phyloP scores from a whole-genome alignment of 2,113 vertebrate species.

The Mormyrus iriodes region DNA sequence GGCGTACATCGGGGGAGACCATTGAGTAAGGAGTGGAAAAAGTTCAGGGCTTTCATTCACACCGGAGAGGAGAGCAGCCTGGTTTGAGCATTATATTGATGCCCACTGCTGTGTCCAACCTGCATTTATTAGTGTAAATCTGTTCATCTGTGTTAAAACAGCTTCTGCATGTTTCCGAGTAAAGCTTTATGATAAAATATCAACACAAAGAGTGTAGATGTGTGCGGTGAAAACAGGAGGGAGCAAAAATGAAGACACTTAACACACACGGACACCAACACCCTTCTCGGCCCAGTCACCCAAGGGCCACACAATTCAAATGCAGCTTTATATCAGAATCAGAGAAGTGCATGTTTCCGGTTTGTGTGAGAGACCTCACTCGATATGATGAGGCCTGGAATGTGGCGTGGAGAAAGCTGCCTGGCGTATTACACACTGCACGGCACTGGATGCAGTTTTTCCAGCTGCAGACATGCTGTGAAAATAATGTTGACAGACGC shows the following conservation, averaged over 20 bases:
- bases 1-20: conserved; percentile 37
- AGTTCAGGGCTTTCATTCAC: conserved; percentile 42
- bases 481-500: not conserved
- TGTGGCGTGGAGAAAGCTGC: not conserved
- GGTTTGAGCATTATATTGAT: conserved; percentile 27
- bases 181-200: conserved; percentile 27
- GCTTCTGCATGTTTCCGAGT: not conserved
- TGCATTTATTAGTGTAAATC: conserved; percentile 37
- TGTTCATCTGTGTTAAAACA: conserved; percentile 37
- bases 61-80: not conserved
- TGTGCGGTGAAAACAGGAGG: not conserved
- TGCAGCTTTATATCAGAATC: not conserved
- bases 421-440: not conserved
- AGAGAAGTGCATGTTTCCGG: not conserved
- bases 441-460: not conserved
- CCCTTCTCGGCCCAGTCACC: not conserved
- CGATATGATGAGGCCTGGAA: not conserved
- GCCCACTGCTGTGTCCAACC: conserved; percentile 1
- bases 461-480: not conserved
- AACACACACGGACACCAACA: not conserved
- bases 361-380: not conserved
- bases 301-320: not conserved
- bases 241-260: not conserved
- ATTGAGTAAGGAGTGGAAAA: conserved; percentile 41
- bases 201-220: conserved; percentile 7